Percentiles rank a stretch among this genome's conserved stretches.
These are phyloP conservation scores for Astur gentilis DNA, from an alignment of 2,113 vertebrate genomes.

Conservation along the genomic window DNA sequence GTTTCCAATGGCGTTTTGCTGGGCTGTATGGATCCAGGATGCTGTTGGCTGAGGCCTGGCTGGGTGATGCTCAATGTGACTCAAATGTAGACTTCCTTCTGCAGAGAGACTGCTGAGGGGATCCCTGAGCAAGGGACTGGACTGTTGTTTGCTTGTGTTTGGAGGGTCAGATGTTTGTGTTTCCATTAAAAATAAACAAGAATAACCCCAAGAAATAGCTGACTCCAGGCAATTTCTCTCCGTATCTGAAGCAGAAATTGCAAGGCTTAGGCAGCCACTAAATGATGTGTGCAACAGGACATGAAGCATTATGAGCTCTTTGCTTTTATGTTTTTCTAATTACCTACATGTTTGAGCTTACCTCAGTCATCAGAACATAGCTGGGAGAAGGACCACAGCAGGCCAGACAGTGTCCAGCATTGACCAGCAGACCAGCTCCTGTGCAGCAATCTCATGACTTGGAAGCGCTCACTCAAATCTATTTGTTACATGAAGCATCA, in stretches of 20 bases:
- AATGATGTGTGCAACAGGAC: neutral
- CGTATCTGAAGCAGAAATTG: neutral
- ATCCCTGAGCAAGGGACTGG: neutral
- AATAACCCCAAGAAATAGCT: neutral
- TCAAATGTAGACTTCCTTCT: neutral
- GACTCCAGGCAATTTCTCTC: neutral
- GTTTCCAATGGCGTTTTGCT: rapidly evolving
- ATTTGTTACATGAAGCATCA: neutral
- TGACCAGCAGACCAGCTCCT: neutral
- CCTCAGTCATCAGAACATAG: neutral
- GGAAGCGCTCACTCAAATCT: neutral
- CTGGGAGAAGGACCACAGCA: neutral
- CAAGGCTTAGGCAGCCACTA: neutral
- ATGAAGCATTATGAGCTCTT: neutral
- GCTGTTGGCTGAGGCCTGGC: neutral
- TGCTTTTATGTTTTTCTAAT: neutral
- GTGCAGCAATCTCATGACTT: neutral
- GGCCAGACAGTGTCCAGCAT: neutral
- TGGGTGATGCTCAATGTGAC: neutral
- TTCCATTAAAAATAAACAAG: neutral
- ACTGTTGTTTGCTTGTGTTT: neutral
- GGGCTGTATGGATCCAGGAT: neutral
- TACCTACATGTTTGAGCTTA: neutral
- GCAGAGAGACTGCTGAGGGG: neutral
- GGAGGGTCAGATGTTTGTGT: neutral